Evolutionary conservation across 2,113 vertebrate genomes (phyloP).

Genomic region (Mirza zaza): DNA sequence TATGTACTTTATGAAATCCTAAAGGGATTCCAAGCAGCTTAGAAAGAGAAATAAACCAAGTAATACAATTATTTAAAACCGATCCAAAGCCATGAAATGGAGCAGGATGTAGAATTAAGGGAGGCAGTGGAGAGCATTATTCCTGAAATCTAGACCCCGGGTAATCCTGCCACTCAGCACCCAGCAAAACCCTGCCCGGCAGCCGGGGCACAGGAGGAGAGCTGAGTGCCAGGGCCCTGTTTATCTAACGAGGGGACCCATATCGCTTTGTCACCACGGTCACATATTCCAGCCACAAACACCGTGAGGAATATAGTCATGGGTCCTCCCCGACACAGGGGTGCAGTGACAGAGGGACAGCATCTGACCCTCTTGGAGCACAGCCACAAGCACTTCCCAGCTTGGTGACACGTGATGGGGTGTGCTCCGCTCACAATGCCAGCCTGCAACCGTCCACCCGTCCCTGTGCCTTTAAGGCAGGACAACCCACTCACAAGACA

Average conservation of each 20-base stretch:
- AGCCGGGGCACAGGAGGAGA: background rate
- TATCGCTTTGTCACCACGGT: rapidly evolving
- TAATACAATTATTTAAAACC: background rate
- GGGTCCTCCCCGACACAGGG: background rate
- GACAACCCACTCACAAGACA: background rate
- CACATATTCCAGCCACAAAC: background rate
- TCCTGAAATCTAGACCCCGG: background rate
- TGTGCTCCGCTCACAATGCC: rapidly evolving
- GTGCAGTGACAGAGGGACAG: background rate
- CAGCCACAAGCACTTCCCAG: rapidly evolving
- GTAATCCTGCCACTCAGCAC: background rate
- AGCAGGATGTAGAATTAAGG: background rate
- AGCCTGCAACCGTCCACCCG: background rate
- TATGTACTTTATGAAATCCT: background rate
- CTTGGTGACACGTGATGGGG: rapidly evolving
- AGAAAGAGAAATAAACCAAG: background rate
- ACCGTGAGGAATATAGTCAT: background rate
- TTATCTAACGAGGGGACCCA: background rate
- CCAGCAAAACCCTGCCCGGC: background rate
- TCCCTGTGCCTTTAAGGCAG: background rate
- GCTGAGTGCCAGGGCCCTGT: background rate
- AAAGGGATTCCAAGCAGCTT: background rate
- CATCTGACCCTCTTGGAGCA: rapidly evolving
- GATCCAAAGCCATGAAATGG: background rate
- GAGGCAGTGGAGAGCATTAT: background rate